Base-by-base conservation (phyloP, 2,797 vertebrate genomes). In the Echiichthys vipera region DNA sequence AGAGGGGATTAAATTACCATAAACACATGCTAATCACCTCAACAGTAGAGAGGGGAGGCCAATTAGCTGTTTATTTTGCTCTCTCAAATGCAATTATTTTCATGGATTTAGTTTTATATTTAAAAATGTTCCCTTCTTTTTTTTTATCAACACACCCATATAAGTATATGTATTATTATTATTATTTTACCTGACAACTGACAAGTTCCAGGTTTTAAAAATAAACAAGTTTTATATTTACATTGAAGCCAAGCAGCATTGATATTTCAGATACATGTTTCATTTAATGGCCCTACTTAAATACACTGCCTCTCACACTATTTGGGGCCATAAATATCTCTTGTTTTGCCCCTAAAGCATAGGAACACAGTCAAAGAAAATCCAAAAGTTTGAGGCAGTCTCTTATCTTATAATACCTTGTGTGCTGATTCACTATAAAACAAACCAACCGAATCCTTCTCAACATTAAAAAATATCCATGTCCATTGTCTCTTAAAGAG, bases 1-100 rank as follows among this genome's bases (percentile, higher is more conserved):
- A 55, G 62, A 65, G 63, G 53, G 69, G 27, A 82, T 85, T 55
- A 45, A 32, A 83, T 85, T 88, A 78, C 55, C 86, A 87, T 80
- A 81, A 87, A 81, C 71, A 50, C 51, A 32, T 50, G 39, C 62
- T 81, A 85, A 89, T 87, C 39, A 59, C 50, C 70, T 62, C 47
- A 83, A 81, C 76, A 66, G 64, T 50, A 61, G 18, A 65, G 49
- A 79, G 69, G 62, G 47, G 65, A 84, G 63, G 70, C 49, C n/a
- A 80, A 88, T 81, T 81, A 80, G 27, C 22, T 58, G 55, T 80
- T 83, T 65, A 65, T 81, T 74, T 83, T 70, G 46, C 45, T 70
- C 63, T 72, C 56, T 73, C 5, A 22, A 81, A 85, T 58, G 27
- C 55, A 71, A 43, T 79, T 74, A 51, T 30, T 40, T 66, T 72